Base-by-base conservation (phyloP, 1,140 invertebrate genomes). In the Stenopsyche tienmushanensis region DNA sequence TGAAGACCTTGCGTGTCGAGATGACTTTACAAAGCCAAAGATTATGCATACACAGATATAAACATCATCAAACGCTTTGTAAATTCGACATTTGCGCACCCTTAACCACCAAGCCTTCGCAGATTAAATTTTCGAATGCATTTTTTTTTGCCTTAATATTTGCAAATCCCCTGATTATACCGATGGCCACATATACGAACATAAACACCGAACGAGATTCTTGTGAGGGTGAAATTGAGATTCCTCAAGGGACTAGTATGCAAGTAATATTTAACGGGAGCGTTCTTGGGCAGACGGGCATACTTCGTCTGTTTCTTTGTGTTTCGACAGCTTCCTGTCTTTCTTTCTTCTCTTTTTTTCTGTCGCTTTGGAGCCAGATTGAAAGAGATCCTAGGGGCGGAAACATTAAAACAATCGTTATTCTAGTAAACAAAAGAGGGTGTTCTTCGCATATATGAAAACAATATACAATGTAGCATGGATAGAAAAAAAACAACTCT, bases 291-390 rank as follows among this genome's bases (percentile, higher is more conserved):
- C 47, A 23, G n/a, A 23, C 15, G 47, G 15, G 10, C 21, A 21
- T 20, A 17, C 47, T n/a, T n/a, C n/a, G n/a, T 50, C 47, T 9
- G 10, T 20, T 50, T 20, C 47, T 50, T 50, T 50, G 47, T 50
- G 47, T 50, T 50, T 50, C 47, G 47, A 50, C 47, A 50, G 21
- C 23, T 50, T 50, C 47, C 2, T 21, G 47, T 50, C 23, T 50
- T 50, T 50, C 21, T 21, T 21, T 21, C 10, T 50, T 50, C 23
- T 17, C 47, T 10, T 15, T 42, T 50, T 21, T 10, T 18, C 20
- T 17, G 10, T 50, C 21, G n/a, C n/a, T n/a, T n/a, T n/a, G n/a
- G 34, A 8, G 34, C n/a, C 34, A 39, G 34, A 39, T 39, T 39
- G 34, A 39, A 39, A 39, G 34, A n/a, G n/a, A 39, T 39, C 34